Base-by-base conservation (phyloP, 2,888 invertebrate genomes). In the Rotaria macrura region DNA sequence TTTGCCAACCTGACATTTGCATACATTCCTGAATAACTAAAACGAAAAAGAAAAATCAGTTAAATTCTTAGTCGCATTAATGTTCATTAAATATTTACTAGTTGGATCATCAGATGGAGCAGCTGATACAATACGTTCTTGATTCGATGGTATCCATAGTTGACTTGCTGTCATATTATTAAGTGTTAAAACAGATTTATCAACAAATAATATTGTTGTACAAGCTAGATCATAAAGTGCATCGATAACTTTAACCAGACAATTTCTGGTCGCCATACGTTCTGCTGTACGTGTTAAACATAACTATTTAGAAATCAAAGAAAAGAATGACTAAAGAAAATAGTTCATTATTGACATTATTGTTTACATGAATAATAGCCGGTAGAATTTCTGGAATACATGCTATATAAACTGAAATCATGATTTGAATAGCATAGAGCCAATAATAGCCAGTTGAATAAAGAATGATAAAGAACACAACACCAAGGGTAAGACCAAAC, bases 1-100 rank as follows among this genome's bases (percentile, higher is more conserved):
- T 95, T 92, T 93, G 93, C 93, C 95, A 95, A 6, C 74, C 74
- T 9, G 74, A n/a, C 74, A 79, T 79, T 79, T 40, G 43, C 38
- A 38, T 38, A 38, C 38, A 79, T 43, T 79, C 74, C 43, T 79
- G 40, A 17, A 79, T 79, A 79, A 79, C 74, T 79, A 79, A 23
- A 74, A 38, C n/a, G n/a, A n/a, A n/a, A n/a, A n/a, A n/a, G n/a
- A n/a, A n/a, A n/a, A n/a, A n/a, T n/a, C n/a, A n/a, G n/a, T 2
- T 4, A 38, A 38, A 29, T 5, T 17, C 1, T 72, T 6, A 40
- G 34, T 34, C 1, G 34, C 7, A 20, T 72, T 38, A 10, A 20
- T 72, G 14, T 6, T 5, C 3, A 34, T 34, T 17, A 6, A 38
- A 20, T 38, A 72, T 20, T 38, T 40, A 79, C 74, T 12, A 25